A percentile compares a stretch with the other conserved stretches of the same genome.
phyloP scores from a whole-genome alignment of 2,888 invertebrate genomes.

The Lutraria lutraria region DNA sequence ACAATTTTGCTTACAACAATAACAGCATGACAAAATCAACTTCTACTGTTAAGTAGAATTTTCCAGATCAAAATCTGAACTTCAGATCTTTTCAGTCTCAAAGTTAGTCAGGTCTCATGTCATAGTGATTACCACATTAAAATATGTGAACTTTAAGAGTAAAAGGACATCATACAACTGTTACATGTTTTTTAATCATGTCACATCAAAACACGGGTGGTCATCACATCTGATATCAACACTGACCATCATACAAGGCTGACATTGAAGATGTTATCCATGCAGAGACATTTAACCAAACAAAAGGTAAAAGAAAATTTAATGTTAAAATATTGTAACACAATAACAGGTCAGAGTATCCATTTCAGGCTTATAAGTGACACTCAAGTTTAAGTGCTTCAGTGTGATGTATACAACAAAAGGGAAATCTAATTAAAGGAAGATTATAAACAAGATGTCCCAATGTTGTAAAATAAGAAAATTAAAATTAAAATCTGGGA shows the following conservation, averaged over 20 bases:
- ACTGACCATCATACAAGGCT: conserved; percentile 6
- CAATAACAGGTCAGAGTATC: neutral
- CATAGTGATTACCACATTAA: neutral
- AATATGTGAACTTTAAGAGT: neutral
- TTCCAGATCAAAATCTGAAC: too few species aligned
- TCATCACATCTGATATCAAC: neutral
- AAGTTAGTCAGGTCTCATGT: too few species aligned
- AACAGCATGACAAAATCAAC: too few species aligned
- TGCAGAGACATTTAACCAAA: neutral
- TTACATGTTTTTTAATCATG: neutral
- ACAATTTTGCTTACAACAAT: too few species aligned
- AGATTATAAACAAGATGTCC: neutral
- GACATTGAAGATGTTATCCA: neutral
- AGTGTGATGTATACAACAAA: neutral
- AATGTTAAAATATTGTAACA: conserved; percentile 4
- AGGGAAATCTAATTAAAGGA: neutral
- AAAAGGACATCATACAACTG: neutral
- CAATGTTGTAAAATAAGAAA: neutral
- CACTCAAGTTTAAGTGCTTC: neutral
- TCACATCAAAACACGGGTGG: conserved; percentile 10
- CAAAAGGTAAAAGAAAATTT: neutral
- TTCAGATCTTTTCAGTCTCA: too few species aligned
- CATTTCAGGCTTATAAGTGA: neutral
- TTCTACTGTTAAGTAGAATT: too few species aligned
- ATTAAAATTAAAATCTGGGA: neutral